Base-by-base conservation (phyloP, 2,888 invertebrate species). In the Aphrophora alni region DNA sequence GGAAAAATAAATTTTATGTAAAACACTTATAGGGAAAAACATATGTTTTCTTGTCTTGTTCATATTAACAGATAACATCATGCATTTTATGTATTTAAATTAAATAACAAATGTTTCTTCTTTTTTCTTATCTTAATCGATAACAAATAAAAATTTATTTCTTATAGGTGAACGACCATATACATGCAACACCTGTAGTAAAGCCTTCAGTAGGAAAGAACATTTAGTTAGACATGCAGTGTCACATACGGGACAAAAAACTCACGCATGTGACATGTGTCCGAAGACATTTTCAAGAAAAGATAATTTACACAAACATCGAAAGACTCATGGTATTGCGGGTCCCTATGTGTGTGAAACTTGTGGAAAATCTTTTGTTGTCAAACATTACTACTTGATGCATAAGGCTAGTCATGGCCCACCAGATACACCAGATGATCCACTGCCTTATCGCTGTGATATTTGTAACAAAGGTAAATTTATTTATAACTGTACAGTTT, bases 201-300 rank as follows among this genome's bases (percentile, higher is more conserved):
- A 93, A 85, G 90, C 92, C 0, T 93, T 93, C 86, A 92, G 92
- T 85, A 90, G 93, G 1, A 93, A 93, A 84, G 93, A 93, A 86
- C 93, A 93, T 86, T 86, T 93, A 75, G 89, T 93, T 79, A 89
- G 93, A 3, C 93, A 93, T 86, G 89, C 91, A 81, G 91, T 92
- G 0, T 92, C 93, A 1, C 93, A 93, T 85, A 92, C 93, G 0
- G 93, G 93, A 0, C 85, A 85, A 80, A 87, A 87, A 82, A 84
- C 85, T 33, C 87, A 87, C 83, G 86, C 87, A 38, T 88, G 88
- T 84, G 87, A 88, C 82, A 86, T 88, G 44, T 88, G 88, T 82
- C 87, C 87, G 12, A 88, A 88, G 85, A 87, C 86, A 33, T 88
- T 88, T 83, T 87, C 87, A 80, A 85, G 88, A 76, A 85, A 87